phyloP scores from a whole-genome alignment of 2,113 vertebrate genomes.

The Haemorhous mexicanus region DNA sequence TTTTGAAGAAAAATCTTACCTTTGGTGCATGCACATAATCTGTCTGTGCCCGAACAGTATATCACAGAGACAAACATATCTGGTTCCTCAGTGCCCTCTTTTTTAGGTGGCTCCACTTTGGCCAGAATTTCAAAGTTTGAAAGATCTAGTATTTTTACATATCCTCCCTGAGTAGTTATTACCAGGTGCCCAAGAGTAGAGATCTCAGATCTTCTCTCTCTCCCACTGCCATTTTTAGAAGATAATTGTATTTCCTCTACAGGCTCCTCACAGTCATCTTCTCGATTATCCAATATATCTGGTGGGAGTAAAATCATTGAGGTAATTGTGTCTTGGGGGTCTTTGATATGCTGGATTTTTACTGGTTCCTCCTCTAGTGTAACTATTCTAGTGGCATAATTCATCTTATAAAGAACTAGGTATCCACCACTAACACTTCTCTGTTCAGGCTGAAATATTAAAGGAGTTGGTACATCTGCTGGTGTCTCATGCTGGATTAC shows the following conservation, averaged over 20 bases:
- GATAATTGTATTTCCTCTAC: constrained; percentile 84
- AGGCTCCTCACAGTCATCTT: constrained; percentile 93
- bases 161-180: constrained; percentile 95
- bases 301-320: constrained; percentile 95
- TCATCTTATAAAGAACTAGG: constrained; percentile 95
- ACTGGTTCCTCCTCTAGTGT: constrained; percentile 95
- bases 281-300: constrained; percentile 92
- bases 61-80: constrained; percentile 97
- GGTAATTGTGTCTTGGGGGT: constrained; percentile 93
- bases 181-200: constrained; percentile 92
- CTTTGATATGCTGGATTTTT: constrained; percentile 96
- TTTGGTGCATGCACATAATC: constrained; percentile 97
- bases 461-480: constrained; percentile 84
- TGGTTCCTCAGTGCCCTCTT: constrained; percentile 89
- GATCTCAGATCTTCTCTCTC: constrained; percentile 86
- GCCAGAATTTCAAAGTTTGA: constrained; percentile 94
- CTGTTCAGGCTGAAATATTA: constrained; percentile 90
- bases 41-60: constrained; percentile 98
- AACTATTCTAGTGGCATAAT: constrained; percentile 95
- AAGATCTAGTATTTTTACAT: constrained; percentile 96
- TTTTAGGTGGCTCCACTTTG: constrained; percentile 95
- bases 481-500: constrained; percentile 85
- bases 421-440: constrained; percentile 88
- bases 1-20: constrained; percentile 74
- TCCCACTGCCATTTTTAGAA: constrained; percentile 82